Conservation (phyloP, 2,797 vertebrate genomes). For the Hypotaenidia philippensis region DNA sequence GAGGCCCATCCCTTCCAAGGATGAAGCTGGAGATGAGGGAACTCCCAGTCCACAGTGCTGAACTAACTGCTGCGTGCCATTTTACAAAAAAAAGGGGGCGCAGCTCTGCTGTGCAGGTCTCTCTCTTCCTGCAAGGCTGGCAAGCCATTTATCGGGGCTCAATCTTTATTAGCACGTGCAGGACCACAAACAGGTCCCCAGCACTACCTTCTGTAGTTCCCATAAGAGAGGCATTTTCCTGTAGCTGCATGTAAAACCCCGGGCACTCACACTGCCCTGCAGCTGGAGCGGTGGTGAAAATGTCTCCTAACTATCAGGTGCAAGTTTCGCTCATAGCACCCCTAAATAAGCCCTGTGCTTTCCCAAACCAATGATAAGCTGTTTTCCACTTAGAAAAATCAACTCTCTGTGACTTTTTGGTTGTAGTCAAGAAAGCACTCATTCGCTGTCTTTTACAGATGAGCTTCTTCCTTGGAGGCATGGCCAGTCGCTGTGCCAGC, state of each 20-base stretch:
- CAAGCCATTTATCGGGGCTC: not conserved
- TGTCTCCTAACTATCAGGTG: slow-evolving; percentile 26
- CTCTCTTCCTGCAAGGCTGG: not conserved
- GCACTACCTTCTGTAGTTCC: not conserved
- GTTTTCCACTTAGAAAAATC: not conserved
- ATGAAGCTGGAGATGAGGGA: not conserved
- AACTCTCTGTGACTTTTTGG: not conserved
- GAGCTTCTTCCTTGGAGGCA: not conserved
- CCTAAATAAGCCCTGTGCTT: not conserved
- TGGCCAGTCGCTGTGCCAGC: not conserved
- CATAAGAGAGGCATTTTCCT: not conserved
- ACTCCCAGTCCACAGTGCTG: not conserved
- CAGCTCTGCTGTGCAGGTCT: not conserved
- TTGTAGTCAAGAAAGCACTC: not conserved
- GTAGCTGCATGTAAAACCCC: not conserved
- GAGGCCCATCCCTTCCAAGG: not conserved
- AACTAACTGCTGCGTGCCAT: not conserved
- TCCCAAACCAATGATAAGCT: not conserved
- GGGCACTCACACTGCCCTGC: fast-evolving
- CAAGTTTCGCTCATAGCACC: slow-evolving; percentile 14
- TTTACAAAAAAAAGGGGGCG: not conserved
- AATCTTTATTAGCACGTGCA: not conserved
- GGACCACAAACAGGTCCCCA: not conserved
- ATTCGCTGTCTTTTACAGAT: not conserved
- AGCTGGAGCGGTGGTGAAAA: slow-evolving; percentile 34